Evolutionary conservation across 2,888 invertebrate species (phyloP).

Genomic region (Acanthosepion esculentum): DNA sequence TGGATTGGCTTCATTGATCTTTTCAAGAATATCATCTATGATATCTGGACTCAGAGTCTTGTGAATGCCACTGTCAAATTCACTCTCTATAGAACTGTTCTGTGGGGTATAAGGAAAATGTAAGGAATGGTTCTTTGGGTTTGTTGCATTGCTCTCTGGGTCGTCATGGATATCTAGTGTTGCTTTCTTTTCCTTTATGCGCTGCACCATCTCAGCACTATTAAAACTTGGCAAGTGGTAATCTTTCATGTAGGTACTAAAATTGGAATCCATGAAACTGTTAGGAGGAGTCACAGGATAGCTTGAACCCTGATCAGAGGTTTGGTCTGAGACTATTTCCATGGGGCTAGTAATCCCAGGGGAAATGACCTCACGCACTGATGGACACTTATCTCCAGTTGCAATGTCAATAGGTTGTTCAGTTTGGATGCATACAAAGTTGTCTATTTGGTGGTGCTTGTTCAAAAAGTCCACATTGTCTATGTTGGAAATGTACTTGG

Average conservation of each 20-base stretch:
- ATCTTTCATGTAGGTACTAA: slow-evolving; percentile 53
- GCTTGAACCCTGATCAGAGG: slow-evolving; percentile 56
- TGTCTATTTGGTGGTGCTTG: slow-evolving; percentile 36
- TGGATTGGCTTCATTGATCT: slow-evolving; percentile 46
- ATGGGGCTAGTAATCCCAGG: slow-evolving; percentile 51
- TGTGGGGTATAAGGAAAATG: slow-evolving; percentile 74
- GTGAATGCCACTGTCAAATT: slow-evolving; percentile 55
- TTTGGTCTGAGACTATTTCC: slow-evolving; percentile 51
- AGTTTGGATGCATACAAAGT: slow-evolving; percentile 5
- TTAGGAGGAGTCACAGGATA: slow-evolving; percentile 74
- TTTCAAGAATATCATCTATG: slow-evolving; percentile 47
- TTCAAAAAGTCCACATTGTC: slow-evolving; percentile 36
- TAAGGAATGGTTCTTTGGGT: slow-evolving; percentile 16
- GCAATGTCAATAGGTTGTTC: slow-evolving; percentile 49
- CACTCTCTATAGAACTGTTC: slow-evolving; percentile 73
- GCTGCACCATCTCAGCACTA: slow-evolving; percentile 75
- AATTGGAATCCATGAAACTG: slow-evolving; percentile 67
- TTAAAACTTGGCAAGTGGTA: slow-evolving; percentile 75
- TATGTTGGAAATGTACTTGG: slow-evolving; percentile 34
- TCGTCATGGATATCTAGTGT: slow-evolving; percentile 58
- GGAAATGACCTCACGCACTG: slow-evolving; percentile 4
- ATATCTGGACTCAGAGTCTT: slow-evolving; percentile 43
- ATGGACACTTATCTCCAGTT: slow-evolving; percentile 46
- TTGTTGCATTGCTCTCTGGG: neutral
- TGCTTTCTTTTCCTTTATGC: slow-evolving; percentile 74